Evolutionary conservation across 2,797 vertebrate genomes (phyloP), one percentile per base, ranked within the genome.

Genomic region (Neosilurus hyrtlii): DNA sequence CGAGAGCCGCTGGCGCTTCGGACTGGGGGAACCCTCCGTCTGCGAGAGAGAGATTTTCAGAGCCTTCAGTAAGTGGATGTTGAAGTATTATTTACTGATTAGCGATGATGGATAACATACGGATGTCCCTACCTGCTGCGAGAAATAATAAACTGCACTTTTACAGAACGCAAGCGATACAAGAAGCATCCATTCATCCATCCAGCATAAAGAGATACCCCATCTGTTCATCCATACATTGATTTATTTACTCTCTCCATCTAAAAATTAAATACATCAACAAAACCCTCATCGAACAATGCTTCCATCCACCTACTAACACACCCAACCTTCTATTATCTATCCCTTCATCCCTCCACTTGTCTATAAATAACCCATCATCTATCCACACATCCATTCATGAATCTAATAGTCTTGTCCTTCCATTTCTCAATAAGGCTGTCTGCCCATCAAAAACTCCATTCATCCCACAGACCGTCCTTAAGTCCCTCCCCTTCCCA

Each of bases 1-100:
- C 82, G 97, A 97, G 91, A 99, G 95, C 86, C 97, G 95, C 65
- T 97, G 97, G 88, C 97, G 95, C 94, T 99, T 99, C 73, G 97
- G 97, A 91, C 97, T 98, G 81, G 97, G 97, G 88, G 96, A 97
- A 90, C 97, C 97, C 93, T 99, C 97, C 4, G 95, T 96, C 97
- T 99, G 80, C 74, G 80, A 71, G 35, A 63, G 59, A 85, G 79
- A 71, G 70, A 85, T 37, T 72, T 26, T 24, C 10, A 68, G 35
- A 12, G 24, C 2, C 8, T 54, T 72, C 49, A 72, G 10, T 7
- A 24, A 5, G 0, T 73, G 24, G 9, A 54, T 54, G 35, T 8
- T 57, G 18, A 57, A 74, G 14, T 22, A 4, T 52, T 54, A 15
- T 57, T 74, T 35, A 18, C 52, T 56, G 11, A 11, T 35, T 10